These are phyloP conservation scores for Circaetus gallicus DNA, from an alignment of 2,113 vertebrate genomes.

Conservation along the genomic window DNA sequence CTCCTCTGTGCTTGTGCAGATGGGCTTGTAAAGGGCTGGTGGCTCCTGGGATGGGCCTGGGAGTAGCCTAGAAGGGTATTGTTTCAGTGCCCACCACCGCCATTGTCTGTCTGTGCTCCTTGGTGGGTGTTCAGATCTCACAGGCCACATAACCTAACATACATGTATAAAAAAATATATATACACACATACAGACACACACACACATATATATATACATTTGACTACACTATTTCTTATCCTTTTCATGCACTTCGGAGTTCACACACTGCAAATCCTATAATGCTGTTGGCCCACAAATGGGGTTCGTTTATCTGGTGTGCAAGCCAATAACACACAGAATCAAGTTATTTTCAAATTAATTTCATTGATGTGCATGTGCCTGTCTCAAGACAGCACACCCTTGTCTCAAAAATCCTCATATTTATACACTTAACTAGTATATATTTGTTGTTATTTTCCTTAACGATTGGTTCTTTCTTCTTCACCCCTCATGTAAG, in stretches of 20 bases:
- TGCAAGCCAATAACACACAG: too few relatives aligned
- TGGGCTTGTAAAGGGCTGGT: not conserved
- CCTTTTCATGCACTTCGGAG: not conserved
- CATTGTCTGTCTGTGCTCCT: not conserved
- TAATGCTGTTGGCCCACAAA: too few relatives aligned
- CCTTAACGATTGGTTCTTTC: too few relatives aligned
- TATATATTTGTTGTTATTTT: too few relatives aligned
- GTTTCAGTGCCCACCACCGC: not conserved
- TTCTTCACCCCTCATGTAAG: too few relatives aligned
- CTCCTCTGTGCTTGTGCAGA: not conserved
- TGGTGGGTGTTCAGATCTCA: not conserved
- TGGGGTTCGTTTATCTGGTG: too few relatives aligned
- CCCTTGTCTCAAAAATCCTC: too few relatives aligned
- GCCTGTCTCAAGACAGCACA: too few relatives aligned
- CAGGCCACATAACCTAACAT: not conserved
- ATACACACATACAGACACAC: accelerated
- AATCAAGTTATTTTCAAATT: too few relatives aligned
- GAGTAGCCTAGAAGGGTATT: not conserved
- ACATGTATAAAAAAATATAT: accelerated
- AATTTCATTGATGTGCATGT: too few relatives aligned
- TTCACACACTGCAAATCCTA: not conserved
- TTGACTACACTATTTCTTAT: not conserved
- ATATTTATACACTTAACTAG: too few relatives aligned
- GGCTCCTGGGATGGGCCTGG: not conserved
- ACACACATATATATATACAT: accelerated